A percentile compares a stretch with the other conserved stretches of the same genome.
phyloP scores from a whole-genome alignment of 2,113 vertebrate genomes.

The Syrmaticus mikado region DNA sequence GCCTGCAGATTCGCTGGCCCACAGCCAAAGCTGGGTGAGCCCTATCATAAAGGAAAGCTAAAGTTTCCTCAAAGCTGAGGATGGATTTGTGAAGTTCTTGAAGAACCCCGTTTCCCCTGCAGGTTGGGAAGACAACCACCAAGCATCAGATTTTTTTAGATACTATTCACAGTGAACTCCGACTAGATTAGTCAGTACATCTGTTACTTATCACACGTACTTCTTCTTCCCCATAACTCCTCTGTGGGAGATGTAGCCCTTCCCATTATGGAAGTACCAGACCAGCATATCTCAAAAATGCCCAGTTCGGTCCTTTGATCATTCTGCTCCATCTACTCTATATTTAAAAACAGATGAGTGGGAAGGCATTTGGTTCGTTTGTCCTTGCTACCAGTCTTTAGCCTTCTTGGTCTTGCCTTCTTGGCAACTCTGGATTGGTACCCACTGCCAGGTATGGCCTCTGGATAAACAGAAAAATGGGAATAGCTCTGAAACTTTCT shows the following conservation, averaged over 20 bases:
- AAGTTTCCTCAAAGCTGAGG: neutral
- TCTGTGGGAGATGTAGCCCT: neutral
- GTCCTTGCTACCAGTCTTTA: neutral
- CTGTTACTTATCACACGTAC: neutral
- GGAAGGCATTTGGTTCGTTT: neutral
- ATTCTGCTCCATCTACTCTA: neutral
- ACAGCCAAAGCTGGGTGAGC: neutral
- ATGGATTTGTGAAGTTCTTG: neutral
- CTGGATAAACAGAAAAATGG: neutral
- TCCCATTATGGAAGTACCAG: neutral
- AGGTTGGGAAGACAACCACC: neutral
- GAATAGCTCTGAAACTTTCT: neutral
- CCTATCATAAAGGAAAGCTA: neutral
- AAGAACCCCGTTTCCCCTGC: neutral
- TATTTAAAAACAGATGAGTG: neutral
- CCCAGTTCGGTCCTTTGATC: neutral
- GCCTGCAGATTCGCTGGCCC: neutral
- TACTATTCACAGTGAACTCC: neutral
- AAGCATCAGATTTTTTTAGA: neutral
- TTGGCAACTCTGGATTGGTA: neutral
- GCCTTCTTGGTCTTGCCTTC: neutral
- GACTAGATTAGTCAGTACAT: neutral
- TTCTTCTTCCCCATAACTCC: neutral
- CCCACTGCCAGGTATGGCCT: neutral
- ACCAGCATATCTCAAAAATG: neutral